Evolutionary conservation across 2,113 vertebrate genomes (phyloP), one percentile per base, ranked within the genome.

Genomic region (Lampris megalopsis): DNA sequence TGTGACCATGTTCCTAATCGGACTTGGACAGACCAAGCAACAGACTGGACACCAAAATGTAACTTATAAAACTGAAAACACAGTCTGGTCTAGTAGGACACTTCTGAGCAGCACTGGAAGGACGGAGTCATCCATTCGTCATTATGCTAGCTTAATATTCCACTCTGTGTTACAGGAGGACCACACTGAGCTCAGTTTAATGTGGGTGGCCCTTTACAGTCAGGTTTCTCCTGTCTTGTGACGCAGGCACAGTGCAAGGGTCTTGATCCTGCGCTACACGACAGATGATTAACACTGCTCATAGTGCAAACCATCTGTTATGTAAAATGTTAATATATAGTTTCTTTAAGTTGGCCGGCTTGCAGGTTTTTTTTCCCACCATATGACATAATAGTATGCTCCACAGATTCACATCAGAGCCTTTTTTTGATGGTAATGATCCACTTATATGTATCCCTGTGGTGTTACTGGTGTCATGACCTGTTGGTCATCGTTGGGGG

Each of bases 1-100:
- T 63, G 72, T 80, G 6, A 82, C 79, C 9, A 10, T 57, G 73
- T 68, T 76, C 64, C 64, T 70, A 48, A 4, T 11, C 49, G 8
- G 8, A 50, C 11, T 50, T 11, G 49, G 41, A 63, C 52, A 10
- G 57, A 41, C 54, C 2, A 63, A 59, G 57, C 50, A 1, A 3
- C 53, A 42, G 35, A 66, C 54, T 64, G 36, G 43, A 38, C 13
- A 56, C 4, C 9, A 9, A 7, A 2, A 1, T 9, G 68, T 73
- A 68, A 41, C 63, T 54, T 59, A 63, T 75, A 57, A 9, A 47
- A 61, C 49, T 47, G 43, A 7, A 45, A 45, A 45, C 43, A 1
- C 4, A 5, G 4, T 45, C 43, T 45, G 43, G 43, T 10, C 49
- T 10, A 50, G 10, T 10, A 2, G 11, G 2, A 10, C 49, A 50